Evolutionary conservation across 2,888 invertebrate genomes (phyloP), one percentile per base, ranked within the genome.

Genomic region (Eledone cirrhosa): DNA sequence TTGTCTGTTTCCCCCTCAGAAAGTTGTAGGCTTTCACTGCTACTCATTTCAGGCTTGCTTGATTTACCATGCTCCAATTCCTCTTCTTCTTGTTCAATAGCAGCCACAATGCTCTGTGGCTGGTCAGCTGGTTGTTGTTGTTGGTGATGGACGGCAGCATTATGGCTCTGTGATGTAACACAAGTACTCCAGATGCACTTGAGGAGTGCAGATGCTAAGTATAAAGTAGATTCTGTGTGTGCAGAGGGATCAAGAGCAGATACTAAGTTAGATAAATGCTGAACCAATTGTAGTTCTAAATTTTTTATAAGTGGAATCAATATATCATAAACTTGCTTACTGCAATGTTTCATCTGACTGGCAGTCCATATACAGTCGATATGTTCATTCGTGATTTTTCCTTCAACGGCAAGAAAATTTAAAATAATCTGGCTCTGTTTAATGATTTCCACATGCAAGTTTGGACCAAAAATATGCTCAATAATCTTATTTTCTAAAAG

Each of bases 381-480:
- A 86, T 98, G 97, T 80, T 96, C 96, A 79, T 95, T 94, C 0
- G 95, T 96, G 63, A 98, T 95, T 84, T 96, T 94, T 65, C 96
- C 95, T 91, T 97, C 97, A 91, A 97, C 95, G 0, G 97, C 97
- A 82, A 98, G 92, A 90, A 97, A 97, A 91, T 96, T 97, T 77
- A 97, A 92, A 82, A 97, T 95, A 86, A 97, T 94, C 91, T 97
- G 97, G 83, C 97, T 96, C 90, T 97, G 97, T 90, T 98, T 98
- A 82, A 98, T 96, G 22, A 97, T 94, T 93, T 98, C 98, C 65
- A 97, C 97, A 92, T 98, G 98, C 84, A 97, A 93, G 92, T 98
- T 98, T 48, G 98, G 98, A n/a, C 98, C 97, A 92, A 97, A 98
- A 80, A 98, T 94, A 90, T 97, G 97, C 86, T 96, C 95, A 84